Percentiles rank a stretch among this genome's conserved stretches.
Conservation (phyloP, 2,888 invertebrate genomes). For the Sinhomidia bicolor region DNA sequence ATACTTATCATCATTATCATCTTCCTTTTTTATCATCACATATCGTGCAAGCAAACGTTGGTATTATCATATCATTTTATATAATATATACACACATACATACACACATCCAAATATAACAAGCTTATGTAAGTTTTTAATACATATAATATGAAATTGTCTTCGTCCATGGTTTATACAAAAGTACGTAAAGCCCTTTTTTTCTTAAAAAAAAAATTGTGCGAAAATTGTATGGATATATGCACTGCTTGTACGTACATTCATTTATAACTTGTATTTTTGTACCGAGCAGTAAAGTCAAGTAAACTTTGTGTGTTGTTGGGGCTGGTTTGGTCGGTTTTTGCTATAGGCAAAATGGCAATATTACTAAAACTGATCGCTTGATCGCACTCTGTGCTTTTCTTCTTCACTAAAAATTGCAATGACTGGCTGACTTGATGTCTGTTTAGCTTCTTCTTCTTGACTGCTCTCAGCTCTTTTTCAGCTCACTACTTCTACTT, state of each 20-base stretch:
- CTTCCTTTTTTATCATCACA: conserved; percentile 39
- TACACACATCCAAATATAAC: background rate
- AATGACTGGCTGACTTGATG: conserved; percentile 49
- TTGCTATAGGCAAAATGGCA: conserved; percentile 34
- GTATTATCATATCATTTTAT: conserved; percentile 11
- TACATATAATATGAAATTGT: conserved; percentile 16
- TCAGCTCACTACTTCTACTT: background rate
- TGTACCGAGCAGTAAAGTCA: background rate
- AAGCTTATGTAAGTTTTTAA: conserved; percentile 2
- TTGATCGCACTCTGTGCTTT: conserved; percentile 25
- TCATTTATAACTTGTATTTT: background rate
- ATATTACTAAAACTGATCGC: conserved; percentile 39
- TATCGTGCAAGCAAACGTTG: conserved; percentile 5
- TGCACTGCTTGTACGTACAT: background rate
- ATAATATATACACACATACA: background rate
- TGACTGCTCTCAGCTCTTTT: conserved; percentile 21
- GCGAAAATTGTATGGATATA: conserved; percentile 27
- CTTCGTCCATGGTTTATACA: background rate
- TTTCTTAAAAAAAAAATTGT: conserved; percentile 32
- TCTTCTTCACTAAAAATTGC: conserved; percentile 24
- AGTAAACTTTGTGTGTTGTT: conserved; percentile 37
- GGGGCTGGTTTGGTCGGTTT: conserved; percentile 50
- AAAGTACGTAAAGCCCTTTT: conserved; percentile 28
- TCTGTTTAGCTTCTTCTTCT: conserved; percentile 41
- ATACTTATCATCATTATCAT: conserved; percentile 42